Conservation (phyloP, 2,797 vertebrate genomes). For the Paramormyrops hopkinsi region DNA sequence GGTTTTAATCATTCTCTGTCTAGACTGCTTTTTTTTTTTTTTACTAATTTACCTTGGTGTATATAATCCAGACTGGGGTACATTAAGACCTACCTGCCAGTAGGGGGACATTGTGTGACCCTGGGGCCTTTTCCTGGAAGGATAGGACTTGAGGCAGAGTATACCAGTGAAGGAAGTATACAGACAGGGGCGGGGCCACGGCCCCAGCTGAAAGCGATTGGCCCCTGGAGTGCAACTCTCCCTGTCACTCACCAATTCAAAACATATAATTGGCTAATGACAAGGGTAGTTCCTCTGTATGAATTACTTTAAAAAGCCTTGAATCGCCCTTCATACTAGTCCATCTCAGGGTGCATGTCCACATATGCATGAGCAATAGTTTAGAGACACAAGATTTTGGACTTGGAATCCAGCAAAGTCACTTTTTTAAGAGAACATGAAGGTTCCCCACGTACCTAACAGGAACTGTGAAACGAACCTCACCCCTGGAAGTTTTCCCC, state of each 20-base stretch:
- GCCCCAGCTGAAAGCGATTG: neutral
- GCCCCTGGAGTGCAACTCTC: neutral
- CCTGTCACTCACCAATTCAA: neutral
- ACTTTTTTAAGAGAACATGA: neutral
- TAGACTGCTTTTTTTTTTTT: neutral
- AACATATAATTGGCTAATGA: neutral
- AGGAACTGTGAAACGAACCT: neutral
- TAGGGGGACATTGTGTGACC: neutral
- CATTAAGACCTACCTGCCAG: neutral
- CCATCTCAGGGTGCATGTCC: neutral
- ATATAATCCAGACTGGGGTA: neutral
- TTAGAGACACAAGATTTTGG: neutral
- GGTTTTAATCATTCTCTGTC: neutral
- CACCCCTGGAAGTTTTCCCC: neutral
- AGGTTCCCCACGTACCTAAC: neutral
- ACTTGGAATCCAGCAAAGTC: neutral
- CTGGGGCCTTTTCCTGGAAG: neutral
- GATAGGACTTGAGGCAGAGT: neutral
- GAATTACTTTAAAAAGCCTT: neutral
- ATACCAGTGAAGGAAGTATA: neutral
- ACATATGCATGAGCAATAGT: neutral
- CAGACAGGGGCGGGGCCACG: neutral
- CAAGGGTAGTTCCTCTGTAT: neutral
- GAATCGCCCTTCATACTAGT: neutral
- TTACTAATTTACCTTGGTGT: neutral